These are phyloP conservation scores for Salticus scenicus DNA, from an alignment of 2,888 invertebrate genomes.

Conservation along the genomic window DNA sequence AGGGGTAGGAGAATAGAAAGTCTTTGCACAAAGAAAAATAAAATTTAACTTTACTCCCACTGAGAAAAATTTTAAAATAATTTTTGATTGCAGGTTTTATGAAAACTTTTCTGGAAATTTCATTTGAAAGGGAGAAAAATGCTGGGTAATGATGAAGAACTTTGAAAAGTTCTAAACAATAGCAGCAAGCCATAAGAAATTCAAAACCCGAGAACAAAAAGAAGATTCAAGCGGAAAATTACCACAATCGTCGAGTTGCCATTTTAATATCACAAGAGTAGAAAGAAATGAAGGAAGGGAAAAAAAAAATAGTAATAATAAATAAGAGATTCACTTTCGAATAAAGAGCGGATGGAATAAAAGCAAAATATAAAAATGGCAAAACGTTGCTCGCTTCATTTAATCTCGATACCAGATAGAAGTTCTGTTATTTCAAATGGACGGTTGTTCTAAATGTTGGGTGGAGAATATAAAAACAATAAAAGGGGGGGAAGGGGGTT, in stretches of 20 bases:
- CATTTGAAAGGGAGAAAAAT: conserved; percentile 1
- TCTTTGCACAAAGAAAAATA: not conserved
- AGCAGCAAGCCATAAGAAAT: not conserved
- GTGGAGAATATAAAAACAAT: not conserved
- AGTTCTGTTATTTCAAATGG: conserved; percentile 17
- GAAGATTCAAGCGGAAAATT: not conserved
- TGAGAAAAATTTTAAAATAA: not conserved
- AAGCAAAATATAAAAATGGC: not conserved
- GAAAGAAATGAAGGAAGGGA: not conserved
- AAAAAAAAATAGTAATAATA: too few species aligned
- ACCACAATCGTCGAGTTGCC: conserved; percentile 17
- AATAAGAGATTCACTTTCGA: not conserved
- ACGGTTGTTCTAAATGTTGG: conserved; percentile 6
- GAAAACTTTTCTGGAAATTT: not conserved
- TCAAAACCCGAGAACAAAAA: not conserved
- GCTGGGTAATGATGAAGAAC: conserved; percentile 9
- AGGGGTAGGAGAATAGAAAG: not conserved
- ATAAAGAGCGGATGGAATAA: not conserved
- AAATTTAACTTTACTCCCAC: not conserved
- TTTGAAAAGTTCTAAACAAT: not conserved
- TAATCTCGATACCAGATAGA: conserved; percentile 12
- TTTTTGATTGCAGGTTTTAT: conserved; percentile 12
- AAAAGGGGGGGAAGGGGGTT: not conserved
- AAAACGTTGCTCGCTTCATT: conserved; percentile 11
- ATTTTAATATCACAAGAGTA: conserved; percentile 13